These are phyloP conservation scores for Ictidomys tridecemlineatus DNA, from an alignment of 2,113 vertebrate species.

Conservation along the genomic window DNA sequence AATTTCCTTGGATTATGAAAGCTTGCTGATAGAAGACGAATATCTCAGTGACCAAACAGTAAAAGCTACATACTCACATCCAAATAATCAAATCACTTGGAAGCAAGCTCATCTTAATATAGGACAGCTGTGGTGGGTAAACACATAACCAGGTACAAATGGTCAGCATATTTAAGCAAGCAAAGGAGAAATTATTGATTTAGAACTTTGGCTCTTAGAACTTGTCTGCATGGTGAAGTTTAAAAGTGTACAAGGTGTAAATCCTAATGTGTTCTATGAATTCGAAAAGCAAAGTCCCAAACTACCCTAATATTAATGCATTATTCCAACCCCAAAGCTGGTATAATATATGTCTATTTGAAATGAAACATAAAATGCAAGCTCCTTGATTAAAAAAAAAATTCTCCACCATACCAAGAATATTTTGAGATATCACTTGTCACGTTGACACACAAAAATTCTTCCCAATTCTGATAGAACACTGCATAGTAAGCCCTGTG, in stretches of 20 bases:
- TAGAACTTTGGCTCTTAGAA: not conserved
- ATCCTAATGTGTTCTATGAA: not conserved
- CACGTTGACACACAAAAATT: not conserved
- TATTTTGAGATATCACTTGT: not conserved
- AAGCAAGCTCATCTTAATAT: not conserved
- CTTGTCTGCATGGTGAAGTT: not conserved
- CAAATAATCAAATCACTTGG: not conserved
- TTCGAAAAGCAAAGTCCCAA: constrained; percentile 4
- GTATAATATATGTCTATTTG: not conserved
- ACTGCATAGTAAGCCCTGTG: not conserved
- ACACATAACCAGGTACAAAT: not conserved
- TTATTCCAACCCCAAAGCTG: not conserved
- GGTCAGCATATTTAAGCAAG: not conserved
- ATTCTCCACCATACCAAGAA: not conserved
- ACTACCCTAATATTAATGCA: not conserved
- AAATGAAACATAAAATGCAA: not conserved
- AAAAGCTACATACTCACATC: not conserved
- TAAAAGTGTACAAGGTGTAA: not conserved
- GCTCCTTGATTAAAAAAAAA: not conserved
- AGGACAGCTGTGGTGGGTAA: not conserved
- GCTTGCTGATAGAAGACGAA: not conserved
- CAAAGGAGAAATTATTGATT: not conserved
- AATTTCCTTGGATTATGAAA: not conserved
- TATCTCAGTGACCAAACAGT: not conserved
- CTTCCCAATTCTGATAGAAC: not conserved